Evolutionary conservation across 2,888 invertebrate genomes (phyloP).

Genomic region (Catocala sponsa): DNA sequence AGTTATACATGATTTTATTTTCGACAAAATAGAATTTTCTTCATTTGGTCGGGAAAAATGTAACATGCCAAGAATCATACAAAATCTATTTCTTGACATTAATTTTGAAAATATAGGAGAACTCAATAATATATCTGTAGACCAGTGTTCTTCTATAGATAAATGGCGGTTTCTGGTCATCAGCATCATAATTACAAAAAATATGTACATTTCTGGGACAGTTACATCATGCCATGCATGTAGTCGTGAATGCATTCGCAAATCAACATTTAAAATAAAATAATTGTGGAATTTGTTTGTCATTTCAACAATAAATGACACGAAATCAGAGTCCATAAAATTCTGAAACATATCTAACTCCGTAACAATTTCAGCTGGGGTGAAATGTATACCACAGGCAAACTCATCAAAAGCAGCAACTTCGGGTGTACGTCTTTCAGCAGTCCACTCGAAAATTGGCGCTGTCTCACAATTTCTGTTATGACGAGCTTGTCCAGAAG

Average conservation of each 20-base stretch:
- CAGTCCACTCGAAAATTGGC: conserved; percentile 20
- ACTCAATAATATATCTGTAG: conserved; percentile 26
- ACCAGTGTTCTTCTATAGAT: conserved; percentile 42
- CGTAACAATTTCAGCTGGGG: conserved; percentile 19
- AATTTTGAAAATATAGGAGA: conserved; percentile 33
- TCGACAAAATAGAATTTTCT: conserved; percentile 20
- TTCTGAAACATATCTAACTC: conserved; percentile 18
- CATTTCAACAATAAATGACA: conserved; percentile 21
- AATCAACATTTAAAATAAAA: conserved; percentile 21
- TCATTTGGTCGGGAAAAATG: conserved; percentile 31
- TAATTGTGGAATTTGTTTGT: conserved; percentile 21
- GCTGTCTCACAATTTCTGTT: conserved; percentile 20
- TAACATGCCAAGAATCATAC: conserved; percentile 36
- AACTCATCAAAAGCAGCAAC: conserved; percentile 23
- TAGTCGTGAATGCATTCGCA: conserved; percentile 32
- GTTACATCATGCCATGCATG: conserved; percentile 33
- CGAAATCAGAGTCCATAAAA: conserved; percentile 22
- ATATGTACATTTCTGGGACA: conserved; percentile 30
- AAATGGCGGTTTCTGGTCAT: conserved; percentile 37
- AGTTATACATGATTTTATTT: conserved; percentile 16
- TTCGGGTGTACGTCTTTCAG: conserved; percentile 23
- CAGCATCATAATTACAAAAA: conserved; percentile 37
- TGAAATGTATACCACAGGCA: conserved; percentile 19
- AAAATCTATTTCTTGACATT: conserved; percentile 6
- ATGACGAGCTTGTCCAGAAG: conserved; percentile 21